Percentiles rank a stretch among this genome's conserved stretches.
phyloP scores from a whole-genome alignment of 92 coral and sea anemone species.

The Palythoa caribaeorum region DNA sequence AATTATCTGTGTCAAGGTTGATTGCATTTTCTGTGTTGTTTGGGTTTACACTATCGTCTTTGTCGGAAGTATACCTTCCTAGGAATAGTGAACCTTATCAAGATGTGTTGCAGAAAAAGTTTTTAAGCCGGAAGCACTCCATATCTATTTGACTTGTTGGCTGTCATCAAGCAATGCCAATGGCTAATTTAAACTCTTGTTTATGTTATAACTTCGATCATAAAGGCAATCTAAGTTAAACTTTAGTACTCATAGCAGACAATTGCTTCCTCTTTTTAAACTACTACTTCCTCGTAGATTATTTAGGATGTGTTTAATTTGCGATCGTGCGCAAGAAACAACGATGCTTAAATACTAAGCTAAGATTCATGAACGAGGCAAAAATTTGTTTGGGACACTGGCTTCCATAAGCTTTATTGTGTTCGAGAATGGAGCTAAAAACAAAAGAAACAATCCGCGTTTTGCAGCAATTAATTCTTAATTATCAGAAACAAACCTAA shows the following conservation, averaged over 20 bases:
- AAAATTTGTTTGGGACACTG: too few species aligned
- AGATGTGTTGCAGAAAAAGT: neutral
- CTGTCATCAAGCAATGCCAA: neutral
- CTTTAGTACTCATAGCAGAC: neutral
- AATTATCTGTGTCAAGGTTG: conserved; percentile 19
- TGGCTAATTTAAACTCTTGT: conserved; percentile 16
- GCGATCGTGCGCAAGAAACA: neutral
- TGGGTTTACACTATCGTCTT: neutral
- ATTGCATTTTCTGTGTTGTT: conserved; percentile 11
- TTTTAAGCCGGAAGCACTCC: conserved; percentile 34
- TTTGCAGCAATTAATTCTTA: too few species aligned
- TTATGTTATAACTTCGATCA: neutral
- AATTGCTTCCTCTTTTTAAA: neutral
- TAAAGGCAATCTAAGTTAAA: conserved; percentile 1
- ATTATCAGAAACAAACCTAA: too few species aligned
- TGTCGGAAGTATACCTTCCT: neutral
- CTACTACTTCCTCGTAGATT: neutral
- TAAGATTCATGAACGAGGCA: too few species aligned
- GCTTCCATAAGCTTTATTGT: too few species aligned
- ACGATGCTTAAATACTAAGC: too few species aligned
- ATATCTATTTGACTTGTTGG: conserved; percentile 5
- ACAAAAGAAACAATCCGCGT: too few species aligned
- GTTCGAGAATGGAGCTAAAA: too few species aligned
- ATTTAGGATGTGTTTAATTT: neutral
- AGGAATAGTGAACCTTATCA: neutral